These are phyloP conservation scores for Nomia melanderi DNA, from an alignment of 1,140 invertebrate genomes.

Conservation along the genomic window DNA sequence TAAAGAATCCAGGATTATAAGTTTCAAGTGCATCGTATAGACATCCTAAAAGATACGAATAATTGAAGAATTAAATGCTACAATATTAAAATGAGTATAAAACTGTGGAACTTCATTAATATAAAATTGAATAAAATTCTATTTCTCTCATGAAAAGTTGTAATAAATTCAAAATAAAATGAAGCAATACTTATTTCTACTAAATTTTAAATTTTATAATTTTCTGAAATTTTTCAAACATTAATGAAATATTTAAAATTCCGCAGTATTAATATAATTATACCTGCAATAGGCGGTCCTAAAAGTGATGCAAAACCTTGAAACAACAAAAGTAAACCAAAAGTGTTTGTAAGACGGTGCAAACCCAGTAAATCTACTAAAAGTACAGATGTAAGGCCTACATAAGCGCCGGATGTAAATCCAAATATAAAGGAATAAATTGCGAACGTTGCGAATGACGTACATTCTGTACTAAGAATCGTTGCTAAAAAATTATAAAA, in stretches of 20 bases:
- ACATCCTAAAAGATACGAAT: conserved; percentile 84
- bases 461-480: conserved; percentile 87
- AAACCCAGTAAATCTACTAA: conserved; percentile 93
- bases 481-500: conserved; percentile 86
- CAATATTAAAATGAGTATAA: neutral
- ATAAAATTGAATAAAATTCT: no score
- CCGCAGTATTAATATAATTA: no score
- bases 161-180: no score
- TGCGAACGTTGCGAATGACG: conserved; percentile 85
- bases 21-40: conserved; percentile 89
- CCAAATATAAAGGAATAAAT: conserved; percentile 93
- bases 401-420: conserved; percentile 94
- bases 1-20: conserved; percentile 91
- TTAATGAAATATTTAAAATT: no score
- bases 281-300: conserved; percentile 94
- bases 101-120: no score
- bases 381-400: conserved; percentile 95
- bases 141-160: no score
- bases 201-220: no score
- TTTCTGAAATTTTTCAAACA: no score
- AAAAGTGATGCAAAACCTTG: conserved; percentile 95
- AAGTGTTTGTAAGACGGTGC: conserved; percentile 94
- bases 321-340: conserved; percentile 94
- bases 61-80: neutral
- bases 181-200: no score